Evolutionary conservation across 23 tunicate genomes (phyloP).

Genomic region (Clavelina lepadiformis): DNA sequence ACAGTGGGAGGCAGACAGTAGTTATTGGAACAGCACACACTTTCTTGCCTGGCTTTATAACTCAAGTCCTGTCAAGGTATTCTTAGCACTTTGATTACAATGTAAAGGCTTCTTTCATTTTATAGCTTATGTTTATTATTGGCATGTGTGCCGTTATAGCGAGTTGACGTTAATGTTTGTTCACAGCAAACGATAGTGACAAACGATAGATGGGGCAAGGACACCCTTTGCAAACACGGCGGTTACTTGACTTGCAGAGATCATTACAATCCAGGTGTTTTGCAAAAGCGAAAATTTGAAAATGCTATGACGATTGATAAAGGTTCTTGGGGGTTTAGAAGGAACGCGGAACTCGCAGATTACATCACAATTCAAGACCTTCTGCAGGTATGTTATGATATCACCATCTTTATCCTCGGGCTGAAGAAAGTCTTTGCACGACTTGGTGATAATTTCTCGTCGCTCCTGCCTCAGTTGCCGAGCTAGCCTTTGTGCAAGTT

Average conservation of each 20-base stretch:
- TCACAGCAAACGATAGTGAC: slow-evolving; percentile 66
- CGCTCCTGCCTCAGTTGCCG: no score
- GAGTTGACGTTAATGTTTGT: no score
- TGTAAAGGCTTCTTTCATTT: no score
- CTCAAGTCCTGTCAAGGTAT: slow-evolving; percentile 89
- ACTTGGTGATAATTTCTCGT: no score
- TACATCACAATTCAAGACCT: slow-evolving; percentile 45
- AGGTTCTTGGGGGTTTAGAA: slow-evolving; percentile 65
- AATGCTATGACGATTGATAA: slow-evolving; percentile 60
- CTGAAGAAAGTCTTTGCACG: no score
- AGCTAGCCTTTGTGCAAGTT: no score
- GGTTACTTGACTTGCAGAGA: slow-evolving; percentile 70
- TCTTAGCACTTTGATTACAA: no score
- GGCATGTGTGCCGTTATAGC: no score
- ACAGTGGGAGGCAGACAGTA: slow-evolving; percentile 48
- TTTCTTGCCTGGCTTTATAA: slow-evolving; percentile 95
- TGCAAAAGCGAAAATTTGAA: slow-evolving; percentile 68
- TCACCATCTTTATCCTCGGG: no score
- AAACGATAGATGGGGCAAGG: slow-evolving; percentile 81
- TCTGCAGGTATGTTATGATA: no score
- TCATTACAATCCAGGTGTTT: slow-evolving; percentile 58
- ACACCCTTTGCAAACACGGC: slow-evolving; percentile 73
- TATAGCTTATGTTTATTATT: no score
- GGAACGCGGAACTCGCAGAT: slow-evolving; percentile 38
- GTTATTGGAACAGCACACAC: slow-evolving; percentile 62